Evolutionary conservation across 1,140 invertebrate genomes (phyloP).

Genomic region (Bilobella aurantiaca): DNA sequence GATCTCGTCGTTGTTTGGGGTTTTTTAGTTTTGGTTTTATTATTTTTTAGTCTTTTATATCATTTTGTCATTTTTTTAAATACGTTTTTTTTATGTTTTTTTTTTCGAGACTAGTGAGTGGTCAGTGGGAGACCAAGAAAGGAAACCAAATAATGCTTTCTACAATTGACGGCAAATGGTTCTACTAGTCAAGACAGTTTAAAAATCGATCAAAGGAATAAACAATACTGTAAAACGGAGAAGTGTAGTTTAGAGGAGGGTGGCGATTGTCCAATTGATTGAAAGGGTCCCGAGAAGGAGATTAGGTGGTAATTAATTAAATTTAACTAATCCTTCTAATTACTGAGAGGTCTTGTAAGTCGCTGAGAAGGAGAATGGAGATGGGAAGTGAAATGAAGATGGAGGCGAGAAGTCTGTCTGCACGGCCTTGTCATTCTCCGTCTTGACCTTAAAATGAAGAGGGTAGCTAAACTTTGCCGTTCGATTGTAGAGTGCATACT

Average conservation of each 20-base stretch:
- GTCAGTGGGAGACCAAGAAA: conserved; percentile 2
- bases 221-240: background rate
- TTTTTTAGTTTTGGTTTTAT: conserved; percentile 10
- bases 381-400: conserved; percentile 1
- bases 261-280: too few relatives aligned
- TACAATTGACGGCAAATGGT: conserved; percentile 4
- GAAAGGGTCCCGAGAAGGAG: too few relatives aligned
- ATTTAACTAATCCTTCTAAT: background rate
- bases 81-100: conserved; percentile 1
- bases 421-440: conserved; percentile 29
- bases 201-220: background rate
- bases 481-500: conserved; percentile 21
- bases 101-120: conserved; percentile 5
- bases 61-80: conserved; percentile 5
- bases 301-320: background rate
- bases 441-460: conserved; percentile 26
- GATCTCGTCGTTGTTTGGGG: too few relatives aligned
- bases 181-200: background rate
- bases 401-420: conserved; percentile 22
- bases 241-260: background rate
- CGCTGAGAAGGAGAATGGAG: background rate
- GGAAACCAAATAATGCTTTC: background rate
- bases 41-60: conserved; percentile 14
- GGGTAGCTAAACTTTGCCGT: conserved; percentile 20
- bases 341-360: background rate